A percentile compares a stretch with the other conserved stretches of the same genome.
Conservation (phyloP, 2,797 vertebrate genomes). For the Sebastes oblongus region DNA sequence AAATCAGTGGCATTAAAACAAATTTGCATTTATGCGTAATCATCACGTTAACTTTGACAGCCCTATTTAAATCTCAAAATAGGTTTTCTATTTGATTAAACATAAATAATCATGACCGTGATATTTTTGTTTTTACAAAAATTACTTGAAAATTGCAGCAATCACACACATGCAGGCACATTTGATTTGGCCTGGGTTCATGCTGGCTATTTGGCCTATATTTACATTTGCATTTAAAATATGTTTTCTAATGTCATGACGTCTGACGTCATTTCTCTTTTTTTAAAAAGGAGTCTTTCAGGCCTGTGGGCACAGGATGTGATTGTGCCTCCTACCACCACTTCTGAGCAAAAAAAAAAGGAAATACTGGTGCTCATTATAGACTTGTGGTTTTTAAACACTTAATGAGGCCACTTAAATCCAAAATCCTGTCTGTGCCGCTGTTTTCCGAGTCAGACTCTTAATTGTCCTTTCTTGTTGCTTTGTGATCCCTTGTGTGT, state of each 20-base stretch:
- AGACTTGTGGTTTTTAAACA: slow-evolving; percentile 35
- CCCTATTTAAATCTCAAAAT: background rate
- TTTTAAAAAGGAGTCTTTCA: background rate
- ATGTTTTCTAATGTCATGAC: background rate
- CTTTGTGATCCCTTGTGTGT: slow-evolving; percentile 19
- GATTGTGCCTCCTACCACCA: background rate
- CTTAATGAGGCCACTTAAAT: slow-evolving; percentile 32
- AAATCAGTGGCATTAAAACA: too few species aligned
- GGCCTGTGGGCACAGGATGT: slow-evolving; percentile 1
- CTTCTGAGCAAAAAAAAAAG: slow-evolving; percentile 13
- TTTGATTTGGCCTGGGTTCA: background rate
- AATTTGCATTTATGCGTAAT: too few species aligned
- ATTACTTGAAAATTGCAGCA: background rate
- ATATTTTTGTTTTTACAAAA: background rate
- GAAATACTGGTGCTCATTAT: slow-evolving; percentile 27
- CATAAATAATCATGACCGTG: background rate
- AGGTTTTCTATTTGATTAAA: background rate
- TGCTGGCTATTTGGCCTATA: too few species aligned
- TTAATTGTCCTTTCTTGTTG: slow-evolving; percentile 3
- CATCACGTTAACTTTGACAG: too few species aligned
- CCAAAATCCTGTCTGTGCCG: slow-evolving; percentile 24
- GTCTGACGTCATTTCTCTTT: too few species aligned
- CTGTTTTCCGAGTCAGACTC: slow-evolving; percentile 28
- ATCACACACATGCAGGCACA: background rate
- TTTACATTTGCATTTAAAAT: background rate